Evolutionary conservation across 2,797 vertebrate genomes (phyloP).

Genomic region (Brotogeris chrysoptera): DNA sequence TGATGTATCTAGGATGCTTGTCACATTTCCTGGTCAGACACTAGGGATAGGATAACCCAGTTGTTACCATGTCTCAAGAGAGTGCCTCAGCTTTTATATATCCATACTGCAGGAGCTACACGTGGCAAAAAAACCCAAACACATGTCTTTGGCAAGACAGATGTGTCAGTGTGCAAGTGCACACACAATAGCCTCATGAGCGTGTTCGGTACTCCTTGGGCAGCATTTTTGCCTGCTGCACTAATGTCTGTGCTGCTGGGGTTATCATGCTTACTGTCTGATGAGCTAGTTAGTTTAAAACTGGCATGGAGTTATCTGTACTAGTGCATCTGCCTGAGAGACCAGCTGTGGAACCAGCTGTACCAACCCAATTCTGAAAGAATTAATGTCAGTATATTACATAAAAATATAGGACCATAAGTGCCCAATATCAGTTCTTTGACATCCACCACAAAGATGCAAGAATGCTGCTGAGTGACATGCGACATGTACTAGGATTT

Average conservation of each 20-base stretch:
- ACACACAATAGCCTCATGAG: background rate
- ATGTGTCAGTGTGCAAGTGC: background rate
- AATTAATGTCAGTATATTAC: background rate
- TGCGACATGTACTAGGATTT: background rate
- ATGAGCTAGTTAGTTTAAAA: background rate
- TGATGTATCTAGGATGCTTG: background rate
- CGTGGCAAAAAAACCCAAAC: fast-evolving
- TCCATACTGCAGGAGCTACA: background rate
- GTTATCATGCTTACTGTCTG: background rate
- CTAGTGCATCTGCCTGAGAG: background rate
- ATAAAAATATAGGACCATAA: background rate
- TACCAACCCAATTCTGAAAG: background rate
- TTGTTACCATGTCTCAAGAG: background rate
- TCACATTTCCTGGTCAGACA: background rate
- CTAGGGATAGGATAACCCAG: background rate
- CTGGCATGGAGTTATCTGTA: background rate
- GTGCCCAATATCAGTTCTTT: background rate
- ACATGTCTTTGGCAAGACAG: background rate
- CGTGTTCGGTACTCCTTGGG: background rate
- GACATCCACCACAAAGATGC: background rate
- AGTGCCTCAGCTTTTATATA: background rate
- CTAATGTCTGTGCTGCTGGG: background rate
- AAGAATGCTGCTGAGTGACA: background rate
- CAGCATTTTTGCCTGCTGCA: background rate
- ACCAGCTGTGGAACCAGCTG: background rate